Percentiles rank a stretch among this genome's conserved stretches.
Conservation (phyloP, 2,888 invertebrate genomes). For the Cerceris rybyensis region DNA sequence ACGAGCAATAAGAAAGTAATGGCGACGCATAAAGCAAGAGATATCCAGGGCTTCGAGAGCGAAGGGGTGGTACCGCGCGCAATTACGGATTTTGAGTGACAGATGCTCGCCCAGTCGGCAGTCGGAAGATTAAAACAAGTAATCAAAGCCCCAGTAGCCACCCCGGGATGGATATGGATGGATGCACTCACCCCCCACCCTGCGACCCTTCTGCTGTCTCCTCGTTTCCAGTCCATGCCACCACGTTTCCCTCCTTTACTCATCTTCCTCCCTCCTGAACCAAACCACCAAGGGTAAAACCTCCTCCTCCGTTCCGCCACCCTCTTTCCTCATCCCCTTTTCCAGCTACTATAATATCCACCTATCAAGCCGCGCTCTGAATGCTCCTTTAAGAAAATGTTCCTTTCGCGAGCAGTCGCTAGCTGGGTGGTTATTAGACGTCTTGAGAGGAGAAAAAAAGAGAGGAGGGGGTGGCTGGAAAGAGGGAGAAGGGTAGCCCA, state of each 20-base stretch:
- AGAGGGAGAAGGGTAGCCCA: not conserved
- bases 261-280: constrained; percentile 40
- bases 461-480: constrained; percentile 1
- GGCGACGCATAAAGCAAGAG: constrained; percentile 50
- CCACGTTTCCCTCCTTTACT: constrained; percentile 52
- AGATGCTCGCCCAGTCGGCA: constrained; percentile 81
- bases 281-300: constrained; percentile 57
- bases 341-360: constrained; percentile 65
- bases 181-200: constrained; percentile 67
- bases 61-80: constrained; percentile 74
- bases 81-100: constrained; percentile 82
- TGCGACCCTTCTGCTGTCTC: constrained; percentile 51
- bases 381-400: constrained; percentile 69
- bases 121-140: constrained; percentile 82
- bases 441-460: constrained; percentile 21
- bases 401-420: constrained; percentile 61
- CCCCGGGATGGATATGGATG: constrained; percentile 79
- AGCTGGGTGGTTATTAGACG: constrained; percentile 59
- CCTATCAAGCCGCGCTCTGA: constrained; percentile 68
- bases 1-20: constrained; percentile 76
- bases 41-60: constrained; percentile 23
- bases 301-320: too few relatives aligned
- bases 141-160: constrained; percentile 80
- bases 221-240: constrained; percentile 51
- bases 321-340: constrained; percentile 11